Evolutionary conservation across 1,140 invertebrate genomes (phyloP), one percentile per base, ranked within the genome.

Genomic region (Drosophila repleta): DNA sequence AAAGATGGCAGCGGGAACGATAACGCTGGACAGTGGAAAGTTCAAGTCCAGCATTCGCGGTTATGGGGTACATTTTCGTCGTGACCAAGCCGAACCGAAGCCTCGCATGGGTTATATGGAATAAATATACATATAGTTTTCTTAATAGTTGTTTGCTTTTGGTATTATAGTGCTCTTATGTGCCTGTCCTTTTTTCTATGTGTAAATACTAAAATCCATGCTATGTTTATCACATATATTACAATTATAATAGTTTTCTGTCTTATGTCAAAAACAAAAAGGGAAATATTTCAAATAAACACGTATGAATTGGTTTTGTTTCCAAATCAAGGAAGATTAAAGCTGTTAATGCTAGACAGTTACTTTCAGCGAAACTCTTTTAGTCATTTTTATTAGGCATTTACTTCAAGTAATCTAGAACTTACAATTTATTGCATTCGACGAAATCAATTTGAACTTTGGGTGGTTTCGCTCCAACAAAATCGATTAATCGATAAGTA

Each of bases 11-110:
- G 56, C 72, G 0, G 11, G 45, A 8, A 61, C 60, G 20, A 43
- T 90, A 3, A 90, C 71, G 0, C 32, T 90, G 45, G 90, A 82
- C 10, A 74, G 56, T 15, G 75, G 73, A 0, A 71, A 76, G 49
- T 82, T 90, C 21, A 91, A 85, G 48, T 77, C 90, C 2, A 67
- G 87, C 1, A 21, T 13, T 1, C 61, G 58, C 5, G 69, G 67
- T 0, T 68, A 56, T 8, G 79, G 79, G 7, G 53, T 82, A 1
- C 29, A 55, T 21, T 66, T 79, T 6, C 68, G 64, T 6, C 35
- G 49, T 4, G 62, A 88, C 53, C 37, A 17, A 3, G 2, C 10
- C 32, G 32, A 35, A 2, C 0, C 32, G 3, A 10, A 11, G 32
- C 2, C 1, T 35, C 32, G 11, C 13, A 26, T 61, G 17, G 48